Evolutionary conservation across 1,140 invertebrate genomes (phyloP), one percentile per base, ranked within the genome.

Genomic region (Drosophila pseudoananassae): DNA sequence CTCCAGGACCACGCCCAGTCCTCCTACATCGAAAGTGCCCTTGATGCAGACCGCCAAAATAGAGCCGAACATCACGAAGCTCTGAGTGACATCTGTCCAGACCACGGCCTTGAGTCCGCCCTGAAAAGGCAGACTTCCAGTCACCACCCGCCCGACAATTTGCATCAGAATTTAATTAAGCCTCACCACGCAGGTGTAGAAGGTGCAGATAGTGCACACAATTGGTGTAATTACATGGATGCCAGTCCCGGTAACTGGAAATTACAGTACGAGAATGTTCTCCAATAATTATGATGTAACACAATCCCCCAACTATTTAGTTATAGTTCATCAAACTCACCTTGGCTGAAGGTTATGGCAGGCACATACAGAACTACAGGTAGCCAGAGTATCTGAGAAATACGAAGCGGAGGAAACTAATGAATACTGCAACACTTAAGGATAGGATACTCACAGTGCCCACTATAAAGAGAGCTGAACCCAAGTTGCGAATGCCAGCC

Each of bases 51-150:
- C 95, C 10, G 96, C 92, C 4, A 98, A 85, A 93, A 98, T 95
- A 1, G 97, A 96, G 0, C 94, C 94, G 53, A 96, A 95, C 96
- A 98, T 98, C 0, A 98, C 93, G 3, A 96, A 93, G 12, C 94
- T 93, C 92, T 98, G 98, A 74, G 98, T 95, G 7, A 97, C 95
- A 92, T 99, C 98, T 0, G 97, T 98, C 97, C 96, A 97, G 57
- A 99, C 95, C 1, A 98, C 98, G 2, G 97, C 97, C 92, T 97
- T 97, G 52, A 99, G 93, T 20, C 98, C 98, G 80, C 98, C 97
- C 97, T 98, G 74, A 66, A 60, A 69, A 33, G 33, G 31, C 3
- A 57, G 17, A 46, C 14, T 43, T 31, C 17, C 15, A 45, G 10
- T 20, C 46, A 14, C 23, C 38, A 12, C 14, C 9, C 14, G 5